A percentile compares a stretch with the other conserved stretches of the same genome.
These are phyloP conservation scores for Nephrotoma appendiculata DNA, from an alignment of 2,888 invertebrate genomes.

Conservation along the genomic window DNA sequence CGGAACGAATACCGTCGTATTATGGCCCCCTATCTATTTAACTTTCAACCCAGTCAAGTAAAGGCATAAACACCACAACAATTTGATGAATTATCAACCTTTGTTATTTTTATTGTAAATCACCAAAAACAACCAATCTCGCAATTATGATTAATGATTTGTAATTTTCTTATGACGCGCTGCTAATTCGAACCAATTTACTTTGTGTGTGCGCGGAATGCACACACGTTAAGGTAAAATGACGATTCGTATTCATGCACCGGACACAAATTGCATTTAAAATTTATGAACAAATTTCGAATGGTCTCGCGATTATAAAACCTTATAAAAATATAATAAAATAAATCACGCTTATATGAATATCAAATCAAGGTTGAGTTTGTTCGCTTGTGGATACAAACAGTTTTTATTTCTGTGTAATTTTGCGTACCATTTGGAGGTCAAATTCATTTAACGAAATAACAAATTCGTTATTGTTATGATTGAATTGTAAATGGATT, in stretches of 20 bases:
- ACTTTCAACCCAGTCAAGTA: too few relatives aligned
- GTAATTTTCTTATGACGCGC: neutral
- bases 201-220: neutral
- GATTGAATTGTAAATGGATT: neutral
- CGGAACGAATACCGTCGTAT: too few relatives aligned
- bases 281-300: neutral
- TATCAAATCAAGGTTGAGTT: neutral
- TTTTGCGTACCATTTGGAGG: neutral
- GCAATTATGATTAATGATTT: neutral
- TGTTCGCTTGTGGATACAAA: neutral
- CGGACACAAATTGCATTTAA: neutral
- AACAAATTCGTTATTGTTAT: neutral
- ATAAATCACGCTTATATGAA: neutral
- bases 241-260: neutral
- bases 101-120: too few relatives aligned
- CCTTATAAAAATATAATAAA: neutral
- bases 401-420: neutral
- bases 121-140: neutral
- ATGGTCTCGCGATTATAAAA: neutral
- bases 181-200: neutral
- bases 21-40: too few relatives aligned
- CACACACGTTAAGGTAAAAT: neutral
- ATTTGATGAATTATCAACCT: too few relatives aligned
- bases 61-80: too few relatives aligned
- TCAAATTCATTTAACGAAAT: neutral